phyloP scores from a whole-genome alignment of 2,113 vertebrate genomes.

The Chaenocephalus aceratus region DNA sequence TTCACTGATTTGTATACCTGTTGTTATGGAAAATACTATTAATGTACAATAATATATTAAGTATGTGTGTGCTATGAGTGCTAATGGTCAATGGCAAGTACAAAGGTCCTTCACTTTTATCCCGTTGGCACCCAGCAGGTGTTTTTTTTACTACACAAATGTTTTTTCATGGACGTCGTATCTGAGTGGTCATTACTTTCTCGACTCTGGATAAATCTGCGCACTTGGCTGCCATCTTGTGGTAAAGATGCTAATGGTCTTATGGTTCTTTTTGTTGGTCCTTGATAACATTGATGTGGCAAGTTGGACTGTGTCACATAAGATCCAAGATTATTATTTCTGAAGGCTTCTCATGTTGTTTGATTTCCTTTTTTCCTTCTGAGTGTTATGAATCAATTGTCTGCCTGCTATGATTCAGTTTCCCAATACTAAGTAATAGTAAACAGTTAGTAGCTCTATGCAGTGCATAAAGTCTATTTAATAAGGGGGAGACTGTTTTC shows the following conservation, averaged over 20 bases:
- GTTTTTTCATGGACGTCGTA: neutral
- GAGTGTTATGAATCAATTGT: neutral
- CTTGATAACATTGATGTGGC: neutral
- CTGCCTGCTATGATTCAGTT: no score
- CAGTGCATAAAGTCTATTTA: neutral
- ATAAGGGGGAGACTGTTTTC: neutral
- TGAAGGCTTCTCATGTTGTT: neutral
- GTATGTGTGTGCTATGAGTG: neutral
- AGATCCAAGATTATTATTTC: neutral
- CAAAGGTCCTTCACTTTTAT: neutral
- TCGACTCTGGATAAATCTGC: no score
- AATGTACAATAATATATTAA: neutral
- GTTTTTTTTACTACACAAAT: neutral
- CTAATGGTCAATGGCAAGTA: neutral
- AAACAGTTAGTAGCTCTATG: neutral
- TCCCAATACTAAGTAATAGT: neutral
- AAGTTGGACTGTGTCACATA: neutral
- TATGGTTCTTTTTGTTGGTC: neutral
- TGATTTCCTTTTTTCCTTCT: neutral
- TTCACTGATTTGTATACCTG: neutral
- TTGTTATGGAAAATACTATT: neutral
- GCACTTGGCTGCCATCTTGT: constrained; percentile 56
- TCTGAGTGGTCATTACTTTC: neutral
- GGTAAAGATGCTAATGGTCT: neutral
- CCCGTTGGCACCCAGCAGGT: neutral